phyloP scores from a whole-genome alignment of 2,113 vertebrate genomes.

The Haliaeetus leucogaster region DNA sequence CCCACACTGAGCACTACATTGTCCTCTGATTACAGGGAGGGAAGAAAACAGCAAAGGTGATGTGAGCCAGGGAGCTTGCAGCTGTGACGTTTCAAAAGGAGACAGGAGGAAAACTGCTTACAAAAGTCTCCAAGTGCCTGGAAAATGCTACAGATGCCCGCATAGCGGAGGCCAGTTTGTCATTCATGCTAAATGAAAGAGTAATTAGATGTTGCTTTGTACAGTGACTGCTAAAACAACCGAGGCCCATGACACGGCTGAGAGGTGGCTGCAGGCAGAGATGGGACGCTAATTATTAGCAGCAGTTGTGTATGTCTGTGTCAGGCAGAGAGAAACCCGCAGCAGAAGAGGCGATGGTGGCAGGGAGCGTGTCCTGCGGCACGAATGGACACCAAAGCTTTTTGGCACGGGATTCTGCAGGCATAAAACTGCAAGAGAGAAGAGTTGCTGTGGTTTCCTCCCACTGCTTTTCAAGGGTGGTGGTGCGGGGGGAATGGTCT shows the following conservation, averaged over 20 bases:
- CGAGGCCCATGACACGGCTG: not conserved
- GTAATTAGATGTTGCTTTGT: not conserved
- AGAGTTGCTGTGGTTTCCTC: not conserved
- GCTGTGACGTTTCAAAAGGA: not conserved
- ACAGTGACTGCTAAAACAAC: not conserved
- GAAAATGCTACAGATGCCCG: not conserved
- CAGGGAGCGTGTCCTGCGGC: not conserved
- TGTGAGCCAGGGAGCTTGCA: not conserved
- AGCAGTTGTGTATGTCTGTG: not conserved
- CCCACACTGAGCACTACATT: not conserved
- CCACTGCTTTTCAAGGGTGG: not conserved
- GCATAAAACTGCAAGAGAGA: not conserved
- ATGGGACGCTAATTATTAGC: not conserved
- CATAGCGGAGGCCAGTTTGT: not conserved
- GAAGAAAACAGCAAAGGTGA: not conserved
- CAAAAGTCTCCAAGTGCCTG: not conserved
- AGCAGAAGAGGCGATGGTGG: not conserved
- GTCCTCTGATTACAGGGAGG: not conserved
- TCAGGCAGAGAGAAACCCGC: not conserved
- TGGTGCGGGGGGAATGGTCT: not conserved
- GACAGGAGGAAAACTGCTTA: not conserved
- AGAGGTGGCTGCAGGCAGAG: not conserved
- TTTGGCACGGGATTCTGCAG: not conserved
- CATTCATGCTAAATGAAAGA: not conserved
- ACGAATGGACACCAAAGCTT: not conserved